Conservation (phyloP, 2,113 vertebrate species). For the Leptocoma aspasia region DNA sequence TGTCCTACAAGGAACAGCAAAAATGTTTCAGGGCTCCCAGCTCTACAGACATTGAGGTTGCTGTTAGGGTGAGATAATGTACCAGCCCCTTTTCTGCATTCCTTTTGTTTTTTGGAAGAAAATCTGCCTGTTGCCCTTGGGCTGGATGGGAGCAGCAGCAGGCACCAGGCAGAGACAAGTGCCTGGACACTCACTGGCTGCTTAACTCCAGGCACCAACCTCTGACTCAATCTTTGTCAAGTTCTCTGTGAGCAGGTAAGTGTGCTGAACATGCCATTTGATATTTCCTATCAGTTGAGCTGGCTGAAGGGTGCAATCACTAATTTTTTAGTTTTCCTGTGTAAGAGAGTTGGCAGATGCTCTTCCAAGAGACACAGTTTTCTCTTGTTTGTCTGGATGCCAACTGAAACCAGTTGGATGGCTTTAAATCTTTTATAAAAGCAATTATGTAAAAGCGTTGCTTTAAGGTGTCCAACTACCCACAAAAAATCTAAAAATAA, state of each 20-base stretch:
- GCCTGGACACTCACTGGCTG: rapidly evolving
- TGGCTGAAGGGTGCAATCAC: neutral
- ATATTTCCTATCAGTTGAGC: neutral
- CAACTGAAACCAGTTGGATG: neutral
- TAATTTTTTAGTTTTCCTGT: neutral
- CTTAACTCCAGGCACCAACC: neutral
- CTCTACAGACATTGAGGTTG: neutral
- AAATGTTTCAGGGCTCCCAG: neutral
- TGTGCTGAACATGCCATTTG: neutral
- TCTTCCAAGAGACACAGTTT: neutral
- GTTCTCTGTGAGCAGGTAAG: neutral
- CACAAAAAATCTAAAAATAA: neutral
- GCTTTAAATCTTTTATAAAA: neutral
- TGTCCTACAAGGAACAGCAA: neutral
- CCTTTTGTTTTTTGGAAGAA: neutral
- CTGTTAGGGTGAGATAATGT: neutral
- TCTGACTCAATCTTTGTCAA: neutral
- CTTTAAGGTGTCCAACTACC: neutral
- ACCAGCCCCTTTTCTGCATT: neutral
- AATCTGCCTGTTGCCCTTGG: neutral
- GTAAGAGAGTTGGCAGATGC: neutral
- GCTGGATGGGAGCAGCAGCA: neutral
- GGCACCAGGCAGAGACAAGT: neutral
- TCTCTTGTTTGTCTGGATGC: neutral
- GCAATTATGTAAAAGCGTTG: neutral